These are phyloP conservation scores for Acanthurus leucopareius DNA, from an alignment of 2,797 vertebrate genomes.

Conservation along the genomic window DNA sequence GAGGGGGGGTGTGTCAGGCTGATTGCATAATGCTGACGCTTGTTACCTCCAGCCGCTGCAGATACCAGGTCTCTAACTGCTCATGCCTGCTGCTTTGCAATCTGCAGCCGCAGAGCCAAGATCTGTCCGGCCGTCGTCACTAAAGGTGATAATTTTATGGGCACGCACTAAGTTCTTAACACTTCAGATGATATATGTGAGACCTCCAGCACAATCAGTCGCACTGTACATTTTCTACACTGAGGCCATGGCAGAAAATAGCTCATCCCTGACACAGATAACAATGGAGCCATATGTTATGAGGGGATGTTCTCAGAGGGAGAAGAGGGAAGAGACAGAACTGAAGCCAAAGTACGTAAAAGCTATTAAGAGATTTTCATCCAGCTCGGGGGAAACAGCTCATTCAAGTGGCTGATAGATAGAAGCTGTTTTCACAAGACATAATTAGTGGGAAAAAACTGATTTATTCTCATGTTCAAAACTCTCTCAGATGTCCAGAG, in stretches of 20 bases:
- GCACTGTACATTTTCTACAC: slow-evolving; percentile 16
- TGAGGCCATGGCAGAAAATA: slow-evolving; percentile 55
- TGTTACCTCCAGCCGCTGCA: slow-evolving; percentile 58
- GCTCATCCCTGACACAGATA: slow-evolving; percentile 57
- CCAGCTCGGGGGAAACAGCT: slow-evolving; percentile 34
- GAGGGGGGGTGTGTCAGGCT: slow-evolving; percentile 15
- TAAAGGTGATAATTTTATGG: slow-evolving; percentile 71
- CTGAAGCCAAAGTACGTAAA: slow-evolving; percentile 22
- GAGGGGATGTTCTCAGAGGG: slow-evolving; percentile 40
- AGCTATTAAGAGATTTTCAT: slow-evolving; percentile 38
- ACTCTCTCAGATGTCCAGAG: slow-evolving; percentile 43
- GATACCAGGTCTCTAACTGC: slow-evolving; percentile 48
- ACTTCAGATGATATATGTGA: slow-evolving; percentile 44
- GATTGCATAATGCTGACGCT: slow-evolving; percentile 73
- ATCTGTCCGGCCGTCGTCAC: slow-evolving; percentile 35
- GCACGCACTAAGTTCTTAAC: slow-evolving; percentile 56
- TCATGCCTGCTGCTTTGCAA: slow-evolving; percentile 16
- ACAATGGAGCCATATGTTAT: slow-evolving; percentile 51
- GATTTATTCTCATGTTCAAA: slow-evolving; percentile 58
- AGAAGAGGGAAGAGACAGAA: slow-evolving; percentile 32
- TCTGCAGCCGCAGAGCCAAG: slow-evolving; percentile 40
- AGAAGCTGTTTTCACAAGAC: slow-evolving; percentile 50
- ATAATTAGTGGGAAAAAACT: slow-evolving; percentile 50
- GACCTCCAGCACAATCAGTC: slow-evolving; percentile 36
- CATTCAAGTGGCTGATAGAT: slow-evolving; percentile 52